A percentile compares a stretch with the other conserved stretches of the same genome.
Evolutionary conservation across 2,888 invertebrate genomes (phyloP).

Genomic region (Ophraella communa): DNA sequence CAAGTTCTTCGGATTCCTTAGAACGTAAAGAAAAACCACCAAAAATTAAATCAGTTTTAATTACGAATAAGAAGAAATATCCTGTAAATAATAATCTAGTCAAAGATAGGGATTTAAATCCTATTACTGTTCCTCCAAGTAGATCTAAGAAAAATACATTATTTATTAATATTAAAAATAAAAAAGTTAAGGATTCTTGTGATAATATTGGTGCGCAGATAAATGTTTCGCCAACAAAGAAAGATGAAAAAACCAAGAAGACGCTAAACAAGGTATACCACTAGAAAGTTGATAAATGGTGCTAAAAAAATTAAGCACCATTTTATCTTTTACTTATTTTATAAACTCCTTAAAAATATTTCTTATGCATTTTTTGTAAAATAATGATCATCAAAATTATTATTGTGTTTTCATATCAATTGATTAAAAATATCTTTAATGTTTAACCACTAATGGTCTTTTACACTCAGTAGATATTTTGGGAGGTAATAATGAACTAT

Average conservation of each 20-base stretch:
- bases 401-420: no score
- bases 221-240: constrained; percentile 47
- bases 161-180: constrained; percentile 68
- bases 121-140: constrained; percentile 46
- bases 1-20: constrained; percentile 74
- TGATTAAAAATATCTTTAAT: no score
- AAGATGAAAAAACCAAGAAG: constrained; percentile 66
- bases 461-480: no score
- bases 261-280: constrained; percentile 63
- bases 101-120: constrained; percentile 54
- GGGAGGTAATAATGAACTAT: no score
- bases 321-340: no score
- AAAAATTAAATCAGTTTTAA: constrained; percentile 47
- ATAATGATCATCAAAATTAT: no score
- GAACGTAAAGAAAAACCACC: constrained; percentile 60
- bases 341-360: no score
- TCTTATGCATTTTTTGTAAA: no score
- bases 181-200: constrained; percentile 62
- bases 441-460: no score
- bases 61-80: constrained; percentile 49
- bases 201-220: constrained; percentile 61
- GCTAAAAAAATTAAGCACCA: neutral
- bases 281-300: neutral
- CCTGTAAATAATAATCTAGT: constrained; percentile 39
- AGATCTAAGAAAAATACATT: constrained; percentile 63